phyloP scores from a whole-genome alignment of 2,797 vertebrate genomes.

The Rhinogobio ventralis region DNA sequence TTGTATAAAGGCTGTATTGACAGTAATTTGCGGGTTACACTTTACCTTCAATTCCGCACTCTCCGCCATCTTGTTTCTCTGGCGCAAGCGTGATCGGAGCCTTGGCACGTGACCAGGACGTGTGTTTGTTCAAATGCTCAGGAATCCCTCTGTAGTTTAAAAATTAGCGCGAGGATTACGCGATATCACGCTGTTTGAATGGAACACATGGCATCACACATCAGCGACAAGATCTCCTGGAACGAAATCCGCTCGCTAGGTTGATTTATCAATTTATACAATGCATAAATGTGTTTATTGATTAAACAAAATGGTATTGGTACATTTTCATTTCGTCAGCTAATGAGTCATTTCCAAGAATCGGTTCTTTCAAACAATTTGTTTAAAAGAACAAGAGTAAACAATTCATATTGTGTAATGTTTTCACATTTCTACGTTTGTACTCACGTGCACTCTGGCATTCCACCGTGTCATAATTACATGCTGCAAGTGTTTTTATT shows the following conservation, averaged over 20 bases:
- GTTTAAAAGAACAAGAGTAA: background rate
- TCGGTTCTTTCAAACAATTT: background rate
- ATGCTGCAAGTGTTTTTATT: background rate
- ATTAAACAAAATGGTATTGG: background rate
- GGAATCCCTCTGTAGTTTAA: conserved; percentile 42
- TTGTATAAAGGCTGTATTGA: conserved; percentile 60
- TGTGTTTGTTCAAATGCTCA: conserved; percentile 35
- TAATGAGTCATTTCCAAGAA: background rate
- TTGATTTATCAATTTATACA: background rate
- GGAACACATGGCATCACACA: background rate
- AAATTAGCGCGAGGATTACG: conserved; percentile 52
- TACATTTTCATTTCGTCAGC: background rate
- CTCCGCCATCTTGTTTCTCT: conserved; percentile 98
- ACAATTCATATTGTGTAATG: background rate
- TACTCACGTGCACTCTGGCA: background rate
- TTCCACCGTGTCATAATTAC: background rate
- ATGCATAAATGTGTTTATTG: background rate
- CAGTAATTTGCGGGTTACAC: conserved; percentile 82
- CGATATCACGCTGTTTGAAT: background rate
- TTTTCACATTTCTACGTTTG: background rate
- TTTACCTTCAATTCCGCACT: conserved; percentile 99
- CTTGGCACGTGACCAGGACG: conserved; percentile 75
- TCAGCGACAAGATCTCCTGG: background rate
- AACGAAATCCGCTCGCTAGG: background rate
- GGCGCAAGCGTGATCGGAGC: conserved; percentile 83